These are phyloP conservation scores for Xerus rutilus DNA, from an alignment of 2,797 vertebrate species.

Conservation along the genomic window DNA sequence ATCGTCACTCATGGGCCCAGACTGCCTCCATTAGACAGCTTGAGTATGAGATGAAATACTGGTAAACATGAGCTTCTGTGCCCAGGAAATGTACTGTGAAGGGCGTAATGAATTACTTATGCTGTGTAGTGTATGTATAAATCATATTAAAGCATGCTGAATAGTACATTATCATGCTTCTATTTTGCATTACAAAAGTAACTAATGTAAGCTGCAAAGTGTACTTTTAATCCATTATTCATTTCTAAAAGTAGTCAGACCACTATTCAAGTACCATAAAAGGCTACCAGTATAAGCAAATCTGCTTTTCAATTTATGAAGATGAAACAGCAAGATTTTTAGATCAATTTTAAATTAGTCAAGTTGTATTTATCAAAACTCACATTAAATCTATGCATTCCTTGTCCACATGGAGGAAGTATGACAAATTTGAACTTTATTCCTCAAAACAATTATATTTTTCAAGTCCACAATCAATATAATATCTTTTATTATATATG, in stretches of 20 bases:
- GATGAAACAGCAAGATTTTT: conserved; percentile 77
- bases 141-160: conserved; percentile 84
- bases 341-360: conserved; percentile 77
- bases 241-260: conserved; percentile 84
- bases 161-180: conserved; percentile 83
- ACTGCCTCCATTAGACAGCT: conserved; percentile 65
- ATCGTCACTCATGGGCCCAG: conserved; percentile 46
- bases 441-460: conserved; percentile 10
- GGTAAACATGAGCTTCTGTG: conserved; percentile 70
- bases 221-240: conserved; percentile 85
- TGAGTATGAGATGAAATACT: conserved; percentile 75
- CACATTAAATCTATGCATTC: conserved; percentile 37
- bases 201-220: conserved; percentile 84
- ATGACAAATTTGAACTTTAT: neutral
- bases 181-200: conserved; percentile 86
- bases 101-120: conserved; percentile 83
- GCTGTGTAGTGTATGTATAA: conserved; percentile 80
- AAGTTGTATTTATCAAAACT: conserved; percentile 76
- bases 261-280: conserved; percentile 75
- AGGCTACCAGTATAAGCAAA: conserved; percentile 73
- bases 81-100: conserved; percentile 82
- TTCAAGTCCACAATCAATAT: conserved; percentile 32
- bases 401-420: conserved; percentile 37
- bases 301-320: conserved; percentile 75
- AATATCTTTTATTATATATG: conserved; percentile 44